Percentiles rank a stretch among this genome's conserved stretches.
These are phyloP conservation scores for Rhipidura dahli DNA, from an alignment of 2,113 vertebrate genomes.

Conservation along the genomic window DNA sequence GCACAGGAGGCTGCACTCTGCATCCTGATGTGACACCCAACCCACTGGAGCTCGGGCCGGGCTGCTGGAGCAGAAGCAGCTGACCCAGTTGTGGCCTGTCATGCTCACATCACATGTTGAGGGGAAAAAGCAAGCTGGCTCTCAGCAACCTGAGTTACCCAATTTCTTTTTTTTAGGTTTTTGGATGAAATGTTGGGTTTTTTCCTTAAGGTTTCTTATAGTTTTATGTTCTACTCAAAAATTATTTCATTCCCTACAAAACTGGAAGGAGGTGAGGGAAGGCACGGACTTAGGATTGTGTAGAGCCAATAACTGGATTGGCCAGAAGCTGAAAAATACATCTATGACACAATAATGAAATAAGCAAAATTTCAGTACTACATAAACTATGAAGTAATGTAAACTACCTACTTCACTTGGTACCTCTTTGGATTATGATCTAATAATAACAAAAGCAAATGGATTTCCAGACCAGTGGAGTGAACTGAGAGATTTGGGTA, in stretches of 20 bases:
- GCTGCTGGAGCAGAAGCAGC: background rate
- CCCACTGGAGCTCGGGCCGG: background rate
- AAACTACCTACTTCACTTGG: background rate
- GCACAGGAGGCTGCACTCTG: background rate
- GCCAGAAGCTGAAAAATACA: background rate
- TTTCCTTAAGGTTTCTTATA: background rate
- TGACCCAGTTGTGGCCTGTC: background rate
- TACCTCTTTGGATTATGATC: background rate
- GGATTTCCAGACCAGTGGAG: background rate
- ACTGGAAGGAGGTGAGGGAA: rapidly evolving
- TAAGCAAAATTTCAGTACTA: background rate
- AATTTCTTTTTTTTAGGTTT: background rate
- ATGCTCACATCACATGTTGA: rapidly evolving
- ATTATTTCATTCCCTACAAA: background rate
- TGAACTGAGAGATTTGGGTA: background rate
- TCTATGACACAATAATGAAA: background rate
- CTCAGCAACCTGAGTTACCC: background rate
- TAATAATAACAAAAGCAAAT: background rate
- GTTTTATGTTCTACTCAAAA: background rate
- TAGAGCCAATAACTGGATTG: background rate
- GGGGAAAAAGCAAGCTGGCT: background rate
- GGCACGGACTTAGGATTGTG: background rate
- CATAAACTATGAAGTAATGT: background rate
- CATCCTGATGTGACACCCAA: background rate
- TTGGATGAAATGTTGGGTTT: background rate